These are phyloP conservation scores for Lethrus apterus DNA, from an alignment of 1,140 invertebrate species.

Conservation along the genomic window DNA sequence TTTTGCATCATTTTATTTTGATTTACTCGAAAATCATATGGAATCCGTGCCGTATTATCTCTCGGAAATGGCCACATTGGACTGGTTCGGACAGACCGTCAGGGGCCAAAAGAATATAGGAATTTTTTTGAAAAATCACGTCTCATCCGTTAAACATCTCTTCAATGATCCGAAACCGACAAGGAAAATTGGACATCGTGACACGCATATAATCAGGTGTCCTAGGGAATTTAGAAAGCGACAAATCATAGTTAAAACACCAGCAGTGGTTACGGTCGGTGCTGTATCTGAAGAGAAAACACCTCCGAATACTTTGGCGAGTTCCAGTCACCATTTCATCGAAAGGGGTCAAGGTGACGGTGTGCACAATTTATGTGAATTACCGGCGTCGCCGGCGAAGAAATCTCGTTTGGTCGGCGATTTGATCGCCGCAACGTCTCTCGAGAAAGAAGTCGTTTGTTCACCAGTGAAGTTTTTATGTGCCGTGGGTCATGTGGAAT, in stretches of 20 bases:
- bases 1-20: conserved; percentile 32
- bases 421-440: neutral
- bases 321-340: conserved; percentile 5
- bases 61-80: conserved; percentile 45
- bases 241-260: conserved; percentile 1
- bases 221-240: conserved; percentile 16
- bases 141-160: conserved; percentile 27
- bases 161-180: conserved; percentile 26
- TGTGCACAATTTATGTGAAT: conserved; percentile 17
- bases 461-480: conserved; percentile 24
- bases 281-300: conserved; percentile 16
- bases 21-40: conserved; percentile 35
- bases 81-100: conserved; percentile 52
- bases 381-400: conserved; percentile 23
- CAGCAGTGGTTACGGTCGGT: conserved; percentile 1
- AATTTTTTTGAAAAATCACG: conserved; percentile 28
- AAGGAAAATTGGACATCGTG: conserved; percentile 32
- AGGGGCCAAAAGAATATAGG: conserved; percentile 45
- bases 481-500: conserved; percentile 46
- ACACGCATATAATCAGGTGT: conserved; percentile 26
- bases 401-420: conserved; percentile 14
- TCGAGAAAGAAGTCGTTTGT: conserved; percentile 21
- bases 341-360: conserved; percentile 29
- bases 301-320: conserved; percentile 20
- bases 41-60: conserved; percentile 40